These are phyloP conservation scores for Leptoteleia sp. DNA, from an alignment of 1,140 invertebrate species.

Conservation along the genomic window DNA sequence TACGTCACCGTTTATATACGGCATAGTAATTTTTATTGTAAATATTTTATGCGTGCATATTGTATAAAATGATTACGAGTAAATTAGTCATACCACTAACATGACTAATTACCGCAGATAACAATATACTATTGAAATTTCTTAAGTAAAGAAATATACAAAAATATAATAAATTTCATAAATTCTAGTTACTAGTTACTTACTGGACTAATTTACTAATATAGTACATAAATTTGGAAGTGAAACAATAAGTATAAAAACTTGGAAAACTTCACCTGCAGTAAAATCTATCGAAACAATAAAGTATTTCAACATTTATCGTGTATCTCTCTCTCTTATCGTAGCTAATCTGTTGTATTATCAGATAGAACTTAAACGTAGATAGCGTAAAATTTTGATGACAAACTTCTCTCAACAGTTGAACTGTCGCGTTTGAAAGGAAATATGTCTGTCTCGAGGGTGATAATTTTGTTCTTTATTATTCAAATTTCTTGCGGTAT, in stretches of 20 bases:
- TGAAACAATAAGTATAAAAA: not conserved
- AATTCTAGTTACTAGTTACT: too few relatives aligned
- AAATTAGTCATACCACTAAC: too few relatives aligned
- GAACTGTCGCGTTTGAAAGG: not conserved
- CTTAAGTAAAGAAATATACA: too few relatives aligned
- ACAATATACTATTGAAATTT: too few relatives aligned
- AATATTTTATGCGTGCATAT: too few relatives aligned
- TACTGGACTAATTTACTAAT: too few relatives aligned
- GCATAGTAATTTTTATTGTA: too few relatives aligned
- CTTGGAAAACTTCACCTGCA: conserved; percentile 7
- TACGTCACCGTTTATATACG: too few relatives aligned
- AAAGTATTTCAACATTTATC: conserved; percentile 18
- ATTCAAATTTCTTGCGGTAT: conserved; percentile 11
- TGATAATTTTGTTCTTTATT: conserved; percentile 7
- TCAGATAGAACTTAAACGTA: conserved; percentile 29
- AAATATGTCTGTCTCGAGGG: conserved; percentile 8
- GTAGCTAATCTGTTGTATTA: conserved; percentile 23
- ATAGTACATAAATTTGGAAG: too few relatives aligned
- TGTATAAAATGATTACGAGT: too few relatives aligned
- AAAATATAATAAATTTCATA: too few relatives aligned
- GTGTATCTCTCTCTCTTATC: conserved; percentile 51
- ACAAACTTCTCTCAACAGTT: conserved; percentile 16
- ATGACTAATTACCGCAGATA: too few relatives aligned
- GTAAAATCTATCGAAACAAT: conserved; percentile 1
- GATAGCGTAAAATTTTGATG: conserved; percentile 29